Percentiles rank a stretch among this genome's conserved stretches.
Evolutionary conservation across 2,888 invertebrate species (phyloP).

Genomic region (Hofmannophila pseudospretella): DNA sequence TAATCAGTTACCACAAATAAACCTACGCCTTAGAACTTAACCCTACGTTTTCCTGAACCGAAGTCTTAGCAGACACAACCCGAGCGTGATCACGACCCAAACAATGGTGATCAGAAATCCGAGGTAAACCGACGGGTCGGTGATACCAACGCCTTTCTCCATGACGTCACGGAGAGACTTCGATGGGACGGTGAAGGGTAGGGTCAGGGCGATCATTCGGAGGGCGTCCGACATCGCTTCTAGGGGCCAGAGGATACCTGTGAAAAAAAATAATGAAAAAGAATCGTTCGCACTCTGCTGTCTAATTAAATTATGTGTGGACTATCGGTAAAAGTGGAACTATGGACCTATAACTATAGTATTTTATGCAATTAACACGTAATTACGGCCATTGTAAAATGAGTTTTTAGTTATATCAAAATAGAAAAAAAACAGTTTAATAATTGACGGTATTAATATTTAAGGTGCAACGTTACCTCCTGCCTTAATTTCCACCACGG

Average conservation of each 20-base stretch:
- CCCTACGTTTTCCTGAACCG: slow-evolving; percentile 50
- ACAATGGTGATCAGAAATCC: slow-evolving; percentile 83
- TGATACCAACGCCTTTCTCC: slow-evolving; percentile 84
- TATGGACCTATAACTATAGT: too few species aligned
- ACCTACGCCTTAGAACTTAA: too few species aligned
- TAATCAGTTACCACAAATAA: too few species aligned
- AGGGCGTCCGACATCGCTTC: slow-evolving; percentile 82
- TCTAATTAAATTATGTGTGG: too few species aligned
- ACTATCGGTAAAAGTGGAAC: neutral
- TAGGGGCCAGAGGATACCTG: slow-evolving; percentile 82
- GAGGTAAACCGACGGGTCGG: slow-evolving; percentile 82
- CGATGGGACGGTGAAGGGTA: slow-evolving; percentile 90
- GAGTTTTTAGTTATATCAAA: too few species aligned
- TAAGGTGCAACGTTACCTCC: too few species aligned
- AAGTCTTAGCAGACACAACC: slow-evolving; percentile 72
- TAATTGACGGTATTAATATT: too few species aligned
- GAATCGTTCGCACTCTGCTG: neutral
- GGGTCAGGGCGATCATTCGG: slow-evolving; percentile 78
- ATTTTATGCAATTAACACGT: too few species aligned
- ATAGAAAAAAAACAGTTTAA: neutral
- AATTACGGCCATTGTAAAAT: too few species aligned
- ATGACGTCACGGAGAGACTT: slow-evolving; percentile 86
- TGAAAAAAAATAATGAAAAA: slow-evolving; percentile 1
- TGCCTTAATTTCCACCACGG: too few species aligned
- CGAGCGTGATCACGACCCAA: slow-evolving; percentile 81